phyloP scores from a whole-genome alignment of 1,140 invertebrate species.

The Anoplolepis gracilipes region DNA sequence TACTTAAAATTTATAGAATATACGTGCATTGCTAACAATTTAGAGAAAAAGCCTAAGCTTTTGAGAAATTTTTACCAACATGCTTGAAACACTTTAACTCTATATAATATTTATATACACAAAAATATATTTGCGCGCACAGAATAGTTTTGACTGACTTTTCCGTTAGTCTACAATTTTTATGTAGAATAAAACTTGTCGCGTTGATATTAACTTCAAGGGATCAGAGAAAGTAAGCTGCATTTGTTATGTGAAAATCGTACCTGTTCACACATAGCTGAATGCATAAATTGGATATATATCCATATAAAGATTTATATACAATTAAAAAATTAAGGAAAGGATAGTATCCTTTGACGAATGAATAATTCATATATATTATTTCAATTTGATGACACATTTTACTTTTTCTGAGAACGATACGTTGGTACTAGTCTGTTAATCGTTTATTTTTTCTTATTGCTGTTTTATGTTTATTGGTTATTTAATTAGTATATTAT shows the following conservation, averaged over 20 bases:
- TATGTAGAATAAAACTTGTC: slow-evolving; percentile 39
- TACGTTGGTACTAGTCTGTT: slow-evolving; percentile 36
- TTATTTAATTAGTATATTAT: slow-evolving; percentile 46
- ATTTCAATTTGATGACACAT: neutral
- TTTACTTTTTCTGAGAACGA: neutral
- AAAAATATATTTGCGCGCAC: slow-evolving; percentile 23
- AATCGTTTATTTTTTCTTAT: slow-evolving; percentile 39
- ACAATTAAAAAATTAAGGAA: neutral
- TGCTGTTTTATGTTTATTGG: slow-evolving; percentile 16
- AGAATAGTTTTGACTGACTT: neutral
- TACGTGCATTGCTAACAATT: slow-evolving; percentile 31
- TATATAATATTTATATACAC: slow-evolving; percentile 1
- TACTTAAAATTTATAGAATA: slow-evolving; percentile 57
- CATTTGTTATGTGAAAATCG: slow-evolving; percentile 66
- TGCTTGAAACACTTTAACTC: slow-evolving; percentile 26
- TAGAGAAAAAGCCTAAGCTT: slow-evolving; percentile 53
- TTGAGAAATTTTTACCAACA: slow-evolving; percentile 22
- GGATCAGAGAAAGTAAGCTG: slow-evolving; percentile 35
- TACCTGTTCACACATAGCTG: slow-evolving; percentile 66
- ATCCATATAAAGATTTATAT: neutral
- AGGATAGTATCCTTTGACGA: neutral
- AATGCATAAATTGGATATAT: slow-evolving; percentile 32
- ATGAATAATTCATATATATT: slow-evolving; percentile 11
- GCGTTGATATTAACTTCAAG: slow-evolving; percentile 23
- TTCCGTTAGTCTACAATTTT: neutral